Evolutionary conservation across 2,113 vertebrate species (phyloP).

Genomic region (Cottus gobio): DNA sequence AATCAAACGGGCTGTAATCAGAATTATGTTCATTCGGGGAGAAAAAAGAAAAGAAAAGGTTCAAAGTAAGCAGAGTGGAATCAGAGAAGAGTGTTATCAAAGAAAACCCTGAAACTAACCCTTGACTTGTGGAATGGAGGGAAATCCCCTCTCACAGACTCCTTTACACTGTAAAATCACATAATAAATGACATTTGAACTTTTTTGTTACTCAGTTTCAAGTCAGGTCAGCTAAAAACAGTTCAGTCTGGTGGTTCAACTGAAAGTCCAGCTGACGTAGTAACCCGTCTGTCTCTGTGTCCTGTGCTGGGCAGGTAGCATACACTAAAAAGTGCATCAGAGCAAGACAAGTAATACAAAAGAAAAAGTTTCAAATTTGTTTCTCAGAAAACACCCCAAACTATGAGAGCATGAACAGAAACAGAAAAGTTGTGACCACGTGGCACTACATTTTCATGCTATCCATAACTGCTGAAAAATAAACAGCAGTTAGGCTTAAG

Average conservation of each 20-base stretch:
- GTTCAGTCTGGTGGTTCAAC: too few relatives aligned
- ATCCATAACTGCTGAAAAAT: not conserved
- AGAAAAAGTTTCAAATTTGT: too few relatives aligned
- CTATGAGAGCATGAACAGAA: not conserved
- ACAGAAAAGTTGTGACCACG: not conserved
- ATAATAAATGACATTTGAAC: not conserved
- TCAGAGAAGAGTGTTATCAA: conserved; percentile 5
- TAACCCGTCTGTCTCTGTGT: not conserved
- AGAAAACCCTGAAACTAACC: not conserved
- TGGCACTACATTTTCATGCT: not conserved
- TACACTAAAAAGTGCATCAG: not conserved
- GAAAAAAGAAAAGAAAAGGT: not conserved
- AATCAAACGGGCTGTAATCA: not conserved
- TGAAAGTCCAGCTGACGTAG: too few relatives aligned
- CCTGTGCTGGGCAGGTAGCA: not conserved
- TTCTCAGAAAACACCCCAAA: not conserved
- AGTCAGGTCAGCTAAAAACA: not conserved
- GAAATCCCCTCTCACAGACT: not conserved
- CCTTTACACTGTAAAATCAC: not conserved
- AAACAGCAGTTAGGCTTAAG: not conserved
- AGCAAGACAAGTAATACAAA: not conserved
- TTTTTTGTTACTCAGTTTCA: not conserved
- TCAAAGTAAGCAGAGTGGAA: not conserved
- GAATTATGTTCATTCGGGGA: not conserved
- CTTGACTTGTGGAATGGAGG: not conserved